Base-by-base conservation (phyloP, 1,140 invertebrate species). In the Aphis craccivora region DNA sequence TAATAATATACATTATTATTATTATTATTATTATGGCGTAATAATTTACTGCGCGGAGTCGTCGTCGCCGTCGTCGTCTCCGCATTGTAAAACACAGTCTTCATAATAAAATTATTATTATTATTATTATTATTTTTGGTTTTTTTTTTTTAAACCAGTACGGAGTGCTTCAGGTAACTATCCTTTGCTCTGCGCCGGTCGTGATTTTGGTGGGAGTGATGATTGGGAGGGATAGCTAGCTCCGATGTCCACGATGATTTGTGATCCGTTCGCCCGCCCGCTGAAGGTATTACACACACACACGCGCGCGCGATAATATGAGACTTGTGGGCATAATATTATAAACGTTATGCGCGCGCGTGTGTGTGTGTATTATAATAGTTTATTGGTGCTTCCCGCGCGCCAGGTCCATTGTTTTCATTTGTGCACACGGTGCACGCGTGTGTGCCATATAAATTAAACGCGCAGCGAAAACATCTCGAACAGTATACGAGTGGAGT, bases 181-280 rank as follows among this genome's bases (percentile, higher is more conserved):
- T 84, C 83, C 40, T 40, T 84, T 40, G 40, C 35, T 84, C 37
- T n/a, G 60, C 7, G 30, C 11, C 30, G 30, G 60, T 67, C n/a
- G 14, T 18, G 60, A 11, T 60, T n/a, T 4, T 18, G 14, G 60
- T 18, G 60, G 30, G 60, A 30, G n/a, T 30, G 30, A 1, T 4
- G 30, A n/a, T 25, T 5, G 40, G 14, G 55, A 30, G 89, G 43
- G 53, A 14, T 25, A 53, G 89, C 89, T 90, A 60, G 89, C 40
- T 53, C 40, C 89, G 89, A 90, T 90, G 89, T 90, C 55, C 40
- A 37, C 89, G 89, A 90, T 90, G 89, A 90, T 90, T 90, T 90
- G 89, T 90, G 89, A 60, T 90, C 53, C 37, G 40, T 43, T 90
- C 23, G 89, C 55, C 86, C 37, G 83, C 9, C 22, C 35, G 35